These are phyloP conservation scores for Apteryx mantelli DNA, from an alignment of 2,113 vertebrate species.

Conservation along the genomic window DNA sequence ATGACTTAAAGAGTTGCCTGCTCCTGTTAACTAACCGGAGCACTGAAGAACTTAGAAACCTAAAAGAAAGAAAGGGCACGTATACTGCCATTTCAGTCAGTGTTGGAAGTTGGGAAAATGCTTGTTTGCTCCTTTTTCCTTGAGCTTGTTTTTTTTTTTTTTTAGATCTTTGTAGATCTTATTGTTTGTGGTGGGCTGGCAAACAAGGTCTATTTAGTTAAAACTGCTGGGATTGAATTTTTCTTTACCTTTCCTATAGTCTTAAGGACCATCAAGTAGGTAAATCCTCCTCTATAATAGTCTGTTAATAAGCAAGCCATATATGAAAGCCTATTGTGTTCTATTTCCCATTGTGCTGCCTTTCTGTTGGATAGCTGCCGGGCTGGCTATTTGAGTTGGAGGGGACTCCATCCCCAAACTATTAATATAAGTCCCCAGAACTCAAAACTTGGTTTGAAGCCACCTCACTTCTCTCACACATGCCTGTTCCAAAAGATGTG, in stretches of 20 bases:
- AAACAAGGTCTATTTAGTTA: not conserved
- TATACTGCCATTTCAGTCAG: not conserved
- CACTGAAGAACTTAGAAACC: not conserved
- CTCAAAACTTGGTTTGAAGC: not conserved
- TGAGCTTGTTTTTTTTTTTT: not conserved
- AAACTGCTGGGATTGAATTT: not conserved
- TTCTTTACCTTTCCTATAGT: not conserved
- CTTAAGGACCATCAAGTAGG: not conserved
- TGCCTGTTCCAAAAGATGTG: not conserved
- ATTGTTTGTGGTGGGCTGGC: not conserved
- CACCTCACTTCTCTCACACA: not conserved
- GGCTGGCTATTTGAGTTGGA: not conserved
- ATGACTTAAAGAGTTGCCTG: not conserved
- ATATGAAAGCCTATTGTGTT: not conserved
- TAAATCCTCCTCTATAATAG: not conserved
- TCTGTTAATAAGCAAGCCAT: not conserved
- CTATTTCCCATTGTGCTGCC: not conserved
- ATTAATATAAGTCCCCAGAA: not conserved
- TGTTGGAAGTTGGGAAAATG: not conserved
- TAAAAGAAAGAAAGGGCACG: not conserved
- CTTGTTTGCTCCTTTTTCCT: not conserved
- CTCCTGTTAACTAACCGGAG: not conserved
- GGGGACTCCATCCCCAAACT: not conserved
- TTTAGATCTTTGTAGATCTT: not conserved
- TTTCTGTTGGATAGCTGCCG: not conserved